Conservation (phyloP, 2,888 invertebrate genomes). For the Acleris sparsana region DNA sequence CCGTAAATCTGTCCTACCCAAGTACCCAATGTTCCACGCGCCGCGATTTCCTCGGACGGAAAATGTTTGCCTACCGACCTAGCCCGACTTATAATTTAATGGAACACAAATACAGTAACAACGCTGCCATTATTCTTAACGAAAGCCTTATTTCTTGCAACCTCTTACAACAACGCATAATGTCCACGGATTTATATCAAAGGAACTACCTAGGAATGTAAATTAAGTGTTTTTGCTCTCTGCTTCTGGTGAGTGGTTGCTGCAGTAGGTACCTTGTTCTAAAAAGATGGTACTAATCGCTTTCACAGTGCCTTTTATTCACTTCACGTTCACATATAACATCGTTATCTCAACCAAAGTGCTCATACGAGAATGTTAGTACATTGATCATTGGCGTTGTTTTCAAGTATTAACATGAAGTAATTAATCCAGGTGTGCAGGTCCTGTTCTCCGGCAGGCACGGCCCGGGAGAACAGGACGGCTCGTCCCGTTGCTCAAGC, state of each 20-base stretch:
- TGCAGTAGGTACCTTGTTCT: no score
- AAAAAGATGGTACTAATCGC: no score
- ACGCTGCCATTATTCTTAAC: constrained; percentile 60
- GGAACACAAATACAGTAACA: constrained; percentile 68
- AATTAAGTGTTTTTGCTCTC: no score
- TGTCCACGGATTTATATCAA: constrained; percentile 1
- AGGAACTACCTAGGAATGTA: no score
- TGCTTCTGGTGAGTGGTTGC: no score
- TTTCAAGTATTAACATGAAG: no score
- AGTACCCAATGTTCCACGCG: constrained; percentile 6
- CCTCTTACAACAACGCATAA: constrained; percentile 39
- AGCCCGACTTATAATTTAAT: constrained; percentile 65
- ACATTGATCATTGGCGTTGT: not conserved
- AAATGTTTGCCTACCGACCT: constrained; percentile 65
- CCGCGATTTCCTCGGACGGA: constrained; percentile 42
- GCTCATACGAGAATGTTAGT: no score
- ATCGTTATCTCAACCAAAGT: no score
- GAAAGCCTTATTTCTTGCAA: constrained; percentile 53
- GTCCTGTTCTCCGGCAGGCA: constrained; percentile 6
- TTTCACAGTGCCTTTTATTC: no score
- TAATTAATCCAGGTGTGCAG: constrained; percentile 18
- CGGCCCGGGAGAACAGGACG: constrained; percentile 37
- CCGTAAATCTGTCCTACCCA: constrained; percentile 4
- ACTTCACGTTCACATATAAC: no score
- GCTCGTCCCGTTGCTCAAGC: constrained; percentile 61